Percentiles rank a stretch among this genome's conserved stretches.
Evolutionary conservation across 2,113 vertebrate species (phyloP).

Genomic region (Pandion haliaetus): DNA sequence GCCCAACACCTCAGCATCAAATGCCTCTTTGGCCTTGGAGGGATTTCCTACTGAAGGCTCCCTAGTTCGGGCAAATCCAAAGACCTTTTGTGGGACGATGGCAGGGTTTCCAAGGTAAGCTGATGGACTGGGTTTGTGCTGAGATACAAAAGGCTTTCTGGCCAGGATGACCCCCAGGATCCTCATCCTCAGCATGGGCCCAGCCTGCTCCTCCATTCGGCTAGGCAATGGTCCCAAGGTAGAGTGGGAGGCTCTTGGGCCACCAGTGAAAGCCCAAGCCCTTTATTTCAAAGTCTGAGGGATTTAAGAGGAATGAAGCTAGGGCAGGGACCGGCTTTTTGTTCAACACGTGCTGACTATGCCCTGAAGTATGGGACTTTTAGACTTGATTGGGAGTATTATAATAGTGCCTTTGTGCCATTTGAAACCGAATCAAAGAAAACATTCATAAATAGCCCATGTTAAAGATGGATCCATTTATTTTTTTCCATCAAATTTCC

Average conservation of each 20-base stretch:
- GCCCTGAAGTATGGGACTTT: neutral
- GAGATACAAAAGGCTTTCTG: neutral
- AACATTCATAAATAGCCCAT: conserved; percentile 5
- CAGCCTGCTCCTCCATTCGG: neutral
- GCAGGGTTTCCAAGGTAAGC: neutral
- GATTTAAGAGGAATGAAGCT: neutral
- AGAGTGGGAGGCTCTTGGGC: neutral
- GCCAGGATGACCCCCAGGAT: neutral
- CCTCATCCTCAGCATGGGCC: neutral
- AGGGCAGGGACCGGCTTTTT: neutral
- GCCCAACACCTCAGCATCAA: neutral
- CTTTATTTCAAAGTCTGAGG: neutral
- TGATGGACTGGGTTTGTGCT: neutral
- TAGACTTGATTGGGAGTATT: neutral
- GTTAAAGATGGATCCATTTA: conserved; percentile 25
- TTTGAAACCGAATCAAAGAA: conserved; percentile 26
- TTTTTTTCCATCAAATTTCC: conserved; percentile 41
- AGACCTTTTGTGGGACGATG: fast-evolving
- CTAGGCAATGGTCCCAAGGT: neutral
- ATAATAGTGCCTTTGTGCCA: neutral
- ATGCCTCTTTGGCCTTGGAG: neutral
- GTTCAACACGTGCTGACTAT: neutral
- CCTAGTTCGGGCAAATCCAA: neutral
- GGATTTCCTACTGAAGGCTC: neutral
- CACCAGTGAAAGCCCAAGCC: neutral